Conservation (phyloP, 2,113 vertebrate genomes). For the Scatophagus argus region DNA sequence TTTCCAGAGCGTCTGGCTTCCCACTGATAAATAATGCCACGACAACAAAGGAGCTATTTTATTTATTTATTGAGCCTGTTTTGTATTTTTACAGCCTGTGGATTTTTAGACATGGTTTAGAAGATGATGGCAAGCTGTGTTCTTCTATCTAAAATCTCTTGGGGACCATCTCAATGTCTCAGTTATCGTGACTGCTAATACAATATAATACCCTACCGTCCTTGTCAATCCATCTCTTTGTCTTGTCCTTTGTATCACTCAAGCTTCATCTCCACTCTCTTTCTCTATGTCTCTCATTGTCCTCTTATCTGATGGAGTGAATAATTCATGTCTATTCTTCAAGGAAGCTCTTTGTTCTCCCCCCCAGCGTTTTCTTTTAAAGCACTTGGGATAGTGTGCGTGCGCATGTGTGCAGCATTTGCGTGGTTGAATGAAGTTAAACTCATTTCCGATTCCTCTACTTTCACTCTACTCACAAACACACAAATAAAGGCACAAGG, state of each 20-base stretch:
- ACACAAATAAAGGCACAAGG: not conserved
- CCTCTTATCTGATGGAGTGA: constrained; percentile 71
- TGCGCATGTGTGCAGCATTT: constrained; percentile 22
- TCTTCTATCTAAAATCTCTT: constrained; percentile 30
- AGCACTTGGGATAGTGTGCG: constrained; percentile 49
- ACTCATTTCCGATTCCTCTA: constrained; percentile 24
- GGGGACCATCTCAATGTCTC: constrained; percentile 9
- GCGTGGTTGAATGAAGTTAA: constrained; percentile 23
- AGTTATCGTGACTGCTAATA: constrained; percentile 37
- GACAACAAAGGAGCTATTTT: not conserved
- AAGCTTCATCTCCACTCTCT: constrained; percentile 41
- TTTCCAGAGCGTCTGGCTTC: constrained; percentile 28
- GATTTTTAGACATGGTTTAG: constrained; percentile 27
- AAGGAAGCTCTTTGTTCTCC: constrained; percentile 73
- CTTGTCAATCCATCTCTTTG: constrained; percentile 61
- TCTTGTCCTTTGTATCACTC: constrained; percentile 48
- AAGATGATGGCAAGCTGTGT: constrained; percentile 6
- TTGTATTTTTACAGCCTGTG: constrained; percentile 7
- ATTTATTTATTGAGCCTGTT: constrained; percentile 19
- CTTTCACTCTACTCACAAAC: not conserved
- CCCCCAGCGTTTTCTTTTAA: constrained; percentile 61
- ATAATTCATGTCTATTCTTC: constrained; percentile 79
- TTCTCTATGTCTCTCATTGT: constrained; percentile 30
- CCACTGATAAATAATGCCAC: constrained; percentile 11
- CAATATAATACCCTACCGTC: constrained; percentile 52